Base-by-base conservation (phyloP, 1,140 invertebrate genomes). In the Idris sp. region DNA sequence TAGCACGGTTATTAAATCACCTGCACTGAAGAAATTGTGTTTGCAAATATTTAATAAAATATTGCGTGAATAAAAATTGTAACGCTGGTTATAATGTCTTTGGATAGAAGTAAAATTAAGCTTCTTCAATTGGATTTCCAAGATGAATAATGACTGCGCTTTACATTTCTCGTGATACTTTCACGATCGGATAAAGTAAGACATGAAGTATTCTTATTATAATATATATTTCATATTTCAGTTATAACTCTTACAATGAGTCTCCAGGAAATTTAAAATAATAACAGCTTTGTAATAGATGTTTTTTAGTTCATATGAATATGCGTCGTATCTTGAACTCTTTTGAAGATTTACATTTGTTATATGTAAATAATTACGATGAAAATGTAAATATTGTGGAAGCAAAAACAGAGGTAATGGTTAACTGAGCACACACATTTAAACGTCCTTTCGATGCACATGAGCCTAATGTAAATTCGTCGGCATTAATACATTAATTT, bases 71-170 rank as follows among this genome's bases (percentile, higher is more conserved):
- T n/a, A n/a, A n/a, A n/a, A n/a, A n/a, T n/a, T n/a, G n/a, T n/a
- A n/a, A n/a, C n/a, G n/a, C n/a, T n/a, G n/a, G n/a, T n/a, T n/a
- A n/a, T n/a, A n/a, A n/a, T n/a, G n/a, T n/a, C n/a, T n/a, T n/a
- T n/a, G n/a, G n/a, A n/a, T n/a, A n/a, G n/a, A 38, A 26, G 10
- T 10, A 5, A 36, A 28, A 36, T 51, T 25, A 10, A 30, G 16
- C 9, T 31, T 28, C 26, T 22, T 31, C 16, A 6, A 41, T 41
- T 18, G 9, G 30, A 15, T 30, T 14, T 31, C 15, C 16, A n/a
- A 3, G 25, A 30, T 54, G 51, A 54, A 41, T 41, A 41, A 54
- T 54, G 51, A 31, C 38, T 11, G 16, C 26, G 16, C 19, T 41
- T 54, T 30, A 41, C 15, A 41, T 31, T 40, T 31, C 36, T 54